Conservation (phyloP, 2,113 vertebrate genomes). For the Cebus imitator region DNA sequence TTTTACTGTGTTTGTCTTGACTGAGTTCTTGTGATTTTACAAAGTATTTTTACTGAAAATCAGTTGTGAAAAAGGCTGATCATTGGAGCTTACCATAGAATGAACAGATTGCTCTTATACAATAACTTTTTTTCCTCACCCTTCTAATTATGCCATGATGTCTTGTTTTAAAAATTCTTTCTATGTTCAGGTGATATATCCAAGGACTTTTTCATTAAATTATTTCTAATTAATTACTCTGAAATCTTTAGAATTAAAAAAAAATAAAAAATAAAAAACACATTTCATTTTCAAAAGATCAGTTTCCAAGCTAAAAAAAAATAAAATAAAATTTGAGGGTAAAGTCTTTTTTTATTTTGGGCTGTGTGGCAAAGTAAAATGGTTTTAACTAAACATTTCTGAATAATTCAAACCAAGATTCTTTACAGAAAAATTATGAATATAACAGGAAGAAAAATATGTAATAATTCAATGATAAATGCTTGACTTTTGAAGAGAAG, state of each 20-base stretch:
- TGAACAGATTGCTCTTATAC: background rate
- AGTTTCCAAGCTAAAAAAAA: background rate
- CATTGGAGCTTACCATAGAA: background rate
- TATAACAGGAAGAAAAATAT: background rate
- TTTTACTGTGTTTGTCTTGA: background rate
- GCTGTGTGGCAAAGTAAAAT: background rate
- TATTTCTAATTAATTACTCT: background rate
- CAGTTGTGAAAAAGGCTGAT: background rate
- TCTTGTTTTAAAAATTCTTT: background rate
- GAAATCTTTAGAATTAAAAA: background rate
- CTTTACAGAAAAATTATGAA: background rate
- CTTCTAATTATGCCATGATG: background rate
- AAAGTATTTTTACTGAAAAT: background rate
- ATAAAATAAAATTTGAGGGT: background rate
- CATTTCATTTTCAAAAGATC: background rate
- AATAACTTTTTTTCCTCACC: background rate
- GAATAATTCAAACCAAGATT: background rate
- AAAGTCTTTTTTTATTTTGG: background rate
- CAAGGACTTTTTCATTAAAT: background rate
- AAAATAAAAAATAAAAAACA: background rate
- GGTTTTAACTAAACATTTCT: background rate
- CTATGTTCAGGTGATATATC: rapidly evolving
- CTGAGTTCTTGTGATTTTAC: background rate
- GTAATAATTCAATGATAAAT: background rate
- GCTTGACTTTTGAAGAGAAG: background rate